Evolutionary conservation across 2,113 vertebrate species (phyloP), one percentile per base, ranked within the genome.

Genomic region (Colius striatus): DNA sequence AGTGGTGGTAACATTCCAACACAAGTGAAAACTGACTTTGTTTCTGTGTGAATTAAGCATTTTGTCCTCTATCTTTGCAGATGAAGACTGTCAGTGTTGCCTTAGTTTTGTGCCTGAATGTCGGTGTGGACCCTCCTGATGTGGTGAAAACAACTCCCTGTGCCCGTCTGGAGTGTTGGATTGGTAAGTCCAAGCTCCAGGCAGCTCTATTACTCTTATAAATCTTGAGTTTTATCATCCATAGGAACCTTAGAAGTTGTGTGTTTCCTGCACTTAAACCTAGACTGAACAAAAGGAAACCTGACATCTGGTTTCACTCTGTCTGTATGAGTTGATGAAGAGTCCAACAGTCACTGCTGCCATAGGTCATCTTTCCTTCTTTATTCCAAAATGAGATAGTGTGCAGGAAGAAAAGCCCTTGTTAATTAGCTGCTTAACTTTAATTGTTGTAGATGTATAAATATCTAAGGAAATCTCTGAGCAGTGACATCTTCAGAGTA

Each of bases 71-170:
- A 48, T 96, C 54, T 80, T 84, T 97, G 58, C 96, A 99, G 99
- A 99, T 99, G 99, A 99, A 99, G 98, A 99, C 99, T 0, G 99
- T 99, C n/a, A 99, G 99, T 5, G 99, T 99, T 43, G 99, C 99
- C 58, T 98, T 99, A 94, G 99, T 99, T 72, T 76, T 99, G 95
- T 99, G 99, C 97, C 98, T 99, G 74, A 99, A 99, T 8, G 99
- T 99, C 0, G 99, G 99, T 5, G 99, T 99, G 95, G 99, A 99
- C 93, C 99, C 99, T 71, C 99, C 99, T 2, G 99, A 99, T 11
- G 99, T 99, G 96, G 99, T 99, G 95, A 99, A 99, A 98, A 99
- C 99, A 3, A 99, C 99, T 8, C 99, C 99, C 32, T 99, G 99
- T 21, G 99, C 99, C 29, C 98, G 99, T 6, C 94, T 99, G 93